These are phyloP conservation scores for Lissonota sp. DNA, from an alignment of 2,888 invertebrate species.

Conservation along the genomic window DNA sequence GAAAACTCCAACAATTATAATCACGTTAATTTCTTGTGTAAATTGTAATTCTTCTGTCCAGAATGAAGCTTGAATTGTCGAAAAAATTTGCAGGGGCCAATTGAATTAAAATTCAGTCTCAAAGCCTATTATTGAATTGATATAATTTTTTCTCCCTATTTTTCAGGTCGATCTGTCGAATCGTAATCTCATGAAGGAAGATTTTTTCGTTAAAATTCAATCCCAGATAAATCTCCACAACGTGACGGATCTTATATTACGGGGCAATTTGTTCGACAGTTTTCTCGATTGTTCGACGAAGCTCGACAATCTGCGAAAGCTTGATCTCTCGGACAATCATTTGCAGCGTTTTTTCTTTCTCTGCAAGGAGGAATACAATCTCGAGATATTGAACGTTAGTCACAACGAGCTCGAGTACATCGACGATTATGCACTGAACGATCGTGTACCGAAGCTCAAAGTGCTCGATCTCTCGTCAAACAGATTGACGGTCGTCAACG, in stretches of 20 bases:
- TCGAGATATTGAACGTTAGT: conserved; percentile 94
- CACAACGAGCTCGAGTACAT: conserved; percentile 93
- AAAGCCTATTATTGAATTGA: neutral
- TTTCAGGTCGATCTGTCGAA: conserved; percentile 78
- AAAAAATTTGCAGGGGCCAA: too few species aligned
- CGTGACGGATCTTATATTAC: conserved; percentile 77
- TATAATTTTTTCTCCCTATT: conserved; percentile 15
- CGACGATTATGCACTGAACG: conserved; percentile 82
- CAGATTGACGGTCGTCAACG: conserved; percentile 76
- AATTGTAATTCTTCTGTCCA: too few species aligned
- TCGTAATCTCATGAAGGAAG: conserved; percentile 75
- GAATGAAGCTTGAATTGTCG: too few species aligned
- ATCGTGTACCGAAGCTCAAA: conserved; percentile 77
- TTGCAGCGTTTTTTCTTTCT: conserved; percentile 85
- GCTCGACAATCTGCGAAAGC: conserved; percentile 91
- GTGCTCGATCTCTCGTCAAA: conserved; percentile 80
- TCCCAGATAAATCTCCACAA: conserved; percentile 70
- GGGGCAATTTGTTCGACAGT: conserved; percentile 79
- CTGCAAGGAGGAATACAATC: conserved; percentile 93
- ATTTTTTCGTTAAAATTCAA: conserved; percentile 78
- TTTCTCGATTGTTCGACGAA: conserved; percentile 86
- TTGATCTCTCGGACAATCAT: conserved; percentile 94
- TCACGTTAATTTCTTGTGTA: too few species aligned
- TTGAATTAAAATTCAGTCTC: too few species aligned
- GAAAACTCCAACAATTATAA: too few species aligned